A percentile compares a stretch with the other conserved stretches of the same genome.
These are phyloP conservation scores for Zaprionus tsacasi DNA, from an alignment of 1,140 invertebrate genomes.

Conservation along the genomic window DNA sequence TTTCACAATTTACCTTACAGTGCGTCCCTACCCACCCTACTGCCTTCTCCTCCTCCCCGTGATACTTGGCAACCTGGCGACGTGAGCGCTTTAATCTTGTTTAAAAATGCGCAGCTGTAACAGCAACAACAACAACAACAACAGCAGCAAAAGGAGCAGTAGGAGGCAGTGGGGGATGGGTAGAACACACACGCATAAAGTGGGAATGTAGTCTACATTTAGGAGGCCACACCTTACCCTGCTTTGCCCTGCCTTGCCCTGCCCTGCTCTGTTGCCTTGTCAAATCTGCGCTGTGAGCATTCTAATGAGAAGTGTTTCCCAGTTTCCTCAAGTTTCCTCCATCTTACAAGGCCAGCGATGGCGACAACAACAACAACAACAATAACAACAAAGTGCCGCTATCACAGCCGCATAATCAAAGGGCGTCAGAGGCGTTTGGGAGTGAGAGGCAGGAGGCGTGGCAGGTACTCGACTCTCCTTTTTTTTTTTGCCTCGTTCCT, in stretches of 20 bases:
- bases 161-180: slow-evolving; percentile 22
- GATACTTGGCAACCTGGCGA: slow-evolving; percentile 60
- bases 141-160: slow-evolving; percentile 29
- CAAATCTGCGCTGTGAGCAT: slow-evolving; percentile 75
- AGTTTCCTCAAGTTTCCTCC: slow-evolving; percentile 46
- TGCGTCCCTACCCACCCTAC: slow-evolving; percentile 15
- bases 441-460: slow-evolving; percentile 23
- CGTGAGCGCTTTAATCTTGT: slow-evolving; percentile 79
- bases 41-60: slow-evolving; percentile 4
- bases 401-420: slow-evolving; percentile 77
- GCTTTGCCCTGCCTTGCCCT: slow-evolving; percentile 47
- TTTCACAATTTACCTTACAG: slow-evolving; percentile 23
- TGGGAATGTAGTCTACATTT: slow-evolving; percentile 61
- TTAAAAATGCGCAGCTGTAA: slow-evolving; percentile 79
- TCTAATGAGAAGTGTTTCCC: slow-evolving; percentile 74
- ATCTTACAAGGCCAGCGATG: slow-evolving; percentile 51
- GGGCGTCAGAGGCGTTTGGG: slow-evolving; percentile 24
- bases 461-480: slow-evolving; percentile 38
- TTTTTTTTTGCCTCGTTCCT: slow-evolving; percentile 15
- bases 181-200: slow-evolving; percentile 1
- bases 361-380: slow-evolving; percentile 15
- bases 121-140: slow-evolving; percentile 35
- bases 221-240: slow-evolving; percentile 43
- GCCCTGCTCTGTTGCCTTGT: slow-evolving; percentile 56
- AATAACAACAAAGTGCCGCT: slow-evolving; percentile 54